Evolutionary conservation across 2,797 vertebrate genomes (phyloP).

Genomic region (Gambusia yucatana): DNA sequence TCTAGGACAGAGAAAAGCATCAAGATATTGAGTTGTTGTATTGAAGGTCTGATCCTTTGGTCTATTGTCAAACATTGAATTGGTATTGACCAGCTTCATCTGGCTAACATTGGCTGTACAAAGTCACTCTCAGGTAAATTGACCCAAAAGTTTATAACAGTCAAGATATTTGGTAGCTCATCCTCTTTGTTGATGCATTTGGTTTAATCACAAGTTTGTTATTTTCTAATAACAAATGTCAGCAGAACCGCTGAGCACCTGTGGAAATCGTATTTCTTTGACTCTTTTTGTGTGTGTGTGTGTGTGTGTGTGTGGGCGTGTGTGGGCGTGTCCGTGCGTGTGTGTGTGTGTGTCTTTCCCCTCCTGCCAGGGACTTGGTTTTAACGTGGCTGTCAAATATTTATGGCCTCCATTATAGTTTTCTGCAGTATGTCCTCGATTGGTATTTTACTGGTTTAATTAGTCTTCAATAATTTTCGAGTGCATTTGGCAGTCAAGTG

Average conservation of each 20-base stretch:
- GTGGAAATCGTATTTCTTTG: constrained; percentile 8
- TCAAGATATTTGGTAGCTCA: constrained; percentile 24
- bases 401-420: constrained; percentile 64
- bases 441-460: constrained; percentile 69
- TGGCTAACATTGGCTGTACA: constrained; percentile 35
- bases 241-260: not conserved
- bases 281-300: constrained; percentile 5
- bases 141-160: constrained; percentile 19
- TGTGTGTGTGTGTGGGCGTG: not conserved
- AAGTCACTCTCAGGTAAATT: constrained; percentile 38
- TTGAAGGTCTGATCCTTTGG: constrained; percentile 54
- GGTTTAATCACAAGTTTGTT: constrained; percentile 26
- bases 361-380: constrained; percentile 27
- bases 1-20: constrained; percentile 46
- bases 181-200: constrained; percentile 9
- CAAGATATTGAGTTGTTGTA: constrained; percentile 52
- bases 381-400: constrained; percentile 63
- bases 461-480: constrained; percentile 56
- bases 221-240: constrained; percentile 23
- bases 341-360: not conserved
- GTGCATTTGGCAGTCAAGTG: constrained; percentile 57
- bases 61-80: constrained; percentile 71
- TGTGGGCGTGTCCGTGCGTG: not conserved
- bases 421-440: constrained; percentile 60
- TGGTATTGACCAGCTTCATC: constrained; percentile 69